A percentile compares a stretch with the other conserved stretches of the same genome.
Evolutionary conservation across 2,113 vertebrate species (phyloP).

Genomic region (Urocitellus parryii): DNA sequence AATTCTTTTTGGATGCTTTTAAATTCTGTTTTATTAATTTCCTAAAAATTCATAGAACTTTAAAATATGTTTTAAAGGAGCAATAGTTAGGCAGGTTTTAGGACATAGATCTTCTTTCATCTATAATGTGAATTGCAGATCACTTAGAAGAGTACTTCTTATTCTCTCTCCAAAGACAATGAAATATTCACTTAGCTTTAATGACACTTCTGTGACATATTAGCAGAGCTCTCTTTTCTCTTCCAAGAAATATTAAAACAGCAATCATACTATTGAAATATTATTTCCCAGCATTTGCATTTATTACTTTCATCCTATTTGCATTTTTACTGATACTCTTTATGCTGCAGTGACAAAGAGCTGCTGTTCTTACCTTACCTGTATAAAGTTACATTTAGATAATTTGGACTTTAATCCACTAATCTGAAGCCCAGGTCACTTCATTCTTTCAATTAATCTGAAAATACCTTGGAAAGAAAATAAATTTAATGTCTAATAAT

Average conservation of each 20-base stretch:
- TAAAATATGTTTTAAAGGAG: neutral
- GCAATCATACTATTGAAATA: neutral
- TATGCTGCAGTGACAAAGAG: neutral
- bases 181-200: neutral
- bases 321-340: neutral
- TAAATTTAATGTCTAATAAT: neutral
- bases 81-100: neutral
- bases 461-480: neutral
- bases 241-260: neutral
- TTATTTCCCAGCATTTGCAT: neutral
- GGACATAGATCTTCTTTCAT: neutral
- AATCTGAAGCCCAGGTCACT: neutral
- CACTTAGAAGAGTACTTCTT: neutral
- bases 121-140: neutral
- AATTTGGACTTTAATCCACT: neutral
- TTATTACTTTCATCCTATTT: neutral
- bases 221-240: neutral
- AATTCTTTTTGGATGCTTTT: neutral
- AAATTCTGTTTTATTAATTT: neutral
- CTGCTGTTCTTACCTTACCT: neutral
- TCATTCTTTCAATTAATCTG: neutral
- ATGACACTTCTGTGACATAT: neutral
- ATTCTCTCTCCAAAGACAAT: neutral
- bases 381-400: neutral
- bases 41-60: neutral